Base-by-base conservation (phyloP, 2,888 invertebrate species). In the Tridacna crocea region DNA sequence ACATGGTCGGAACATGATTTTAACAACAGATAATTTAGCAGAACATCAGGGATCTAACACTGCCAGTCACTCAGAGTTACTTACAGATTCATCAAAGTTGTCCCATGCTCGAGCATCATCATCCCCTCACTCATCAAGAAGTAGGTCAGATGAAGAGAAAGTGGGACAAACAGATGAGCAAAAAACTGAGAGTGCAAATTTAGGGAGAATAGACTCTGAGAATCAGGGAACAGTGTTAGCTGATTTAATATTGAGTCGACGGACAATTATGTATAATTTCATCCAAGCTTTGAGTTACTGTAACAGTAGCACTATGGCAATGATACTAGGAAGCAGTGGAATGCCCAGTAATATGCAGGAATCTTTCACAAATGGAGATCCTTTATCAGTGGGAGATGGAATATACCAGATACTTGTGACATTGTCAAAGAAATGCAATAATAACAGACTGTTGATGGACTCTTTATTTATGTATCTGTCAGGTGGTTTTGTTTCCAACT, bases 351-450 rank as follows among this genome's bases (percentile, higher is more conserved):
- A 91, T 60, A 91, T 93, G 76, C 91, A 92, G 81, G 91, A 90
- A 36, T 90, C 90, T 17, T 89, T 93, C 79, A 90, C 91, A 13
- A 90, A 92, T 10, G 92, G 93, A 11, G 95, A 95, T 13, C 96
- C 97, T 13, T 96, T 96, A 47, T 97, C 97, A 0, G 96, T 98
- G 75, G 97, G 97, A 1, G 98, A 98, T 92, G 97, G 97, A 26
- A 96, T 98, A n/a, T 98, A 97, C 92, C 97, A 97, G 94, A 95
- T 98, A 87, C 95, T 98, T 76, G 96, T 96, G 47, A 96, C 97
- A 3, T 95, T 98, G 83, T 96, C 96, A n/a, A 96, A 96, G 66
- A 96, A 96, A 91, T 96, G 97, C 2, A 96, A 97, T 12, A 96
- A 96, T 92, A 96, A 97, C 3, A 96, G 96, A 36, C 95, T 97